phyloP scores from a whole-genome alignment of 2,888 invertebrate genomes.

The Athalia circularis region DNA sequence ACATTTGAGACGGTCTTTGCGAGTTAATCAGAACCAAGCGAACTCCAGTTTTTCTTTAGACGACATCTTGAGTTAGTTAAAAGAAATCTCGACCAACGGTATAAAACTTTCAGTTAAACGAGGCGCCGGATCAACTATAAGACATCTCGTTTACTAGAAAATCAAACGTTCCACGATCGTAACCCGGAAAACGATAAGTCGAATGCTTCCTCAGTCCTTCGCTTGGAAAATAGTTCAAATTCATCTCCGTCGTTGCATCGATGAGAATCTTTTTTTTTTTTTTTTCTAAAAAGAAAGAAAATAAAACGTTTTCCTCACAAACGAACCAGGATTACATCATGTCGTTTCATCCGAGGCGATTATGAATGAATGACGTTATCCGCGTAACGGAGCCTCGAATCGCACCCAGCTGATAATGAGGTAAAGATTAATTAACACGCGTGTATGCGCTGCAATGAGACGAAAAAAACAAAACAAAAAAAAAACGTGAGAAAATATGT shows the following conservation, averaged over 20 bases:
- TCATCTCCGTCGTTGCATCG: too few species aligned
- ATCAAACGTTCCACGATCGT: background rate
- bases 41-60: constrained; percentile 61
- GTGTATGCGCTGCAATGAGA: background rate
- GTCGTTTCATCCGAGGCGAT: background rate
- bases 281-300: too few species aligned
- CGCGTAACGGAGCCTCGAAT: too few species aligned
- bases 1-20: constrained; percentile 60
- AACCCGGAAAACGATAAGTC: too few species aligned
- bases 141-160: background rate
- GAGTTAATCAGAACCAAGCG: constrained; percentile 66
- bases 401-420: background rate
- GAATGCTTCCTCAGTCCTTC: too few species aligned
- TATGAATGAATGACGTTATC: background rate
- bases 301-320: too few species aligned
- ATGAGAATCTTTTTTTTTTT: too few species aligned
- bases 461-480: background rate
- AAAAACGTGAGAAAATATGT: background rate
- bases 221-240: too few species aligned
- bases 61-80: constrained; percentile 64
- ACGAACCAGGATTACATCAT: background rate
- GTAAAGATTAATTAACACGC: background rate
- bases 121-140: background rate
- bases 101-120: constrained; percentile 8
- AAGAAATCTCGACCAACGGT: background rate